phyloP scores from a whole-genome alignment of 2,113 vertebrate genomes.

The Cranoglanis bouderius region DNA sequence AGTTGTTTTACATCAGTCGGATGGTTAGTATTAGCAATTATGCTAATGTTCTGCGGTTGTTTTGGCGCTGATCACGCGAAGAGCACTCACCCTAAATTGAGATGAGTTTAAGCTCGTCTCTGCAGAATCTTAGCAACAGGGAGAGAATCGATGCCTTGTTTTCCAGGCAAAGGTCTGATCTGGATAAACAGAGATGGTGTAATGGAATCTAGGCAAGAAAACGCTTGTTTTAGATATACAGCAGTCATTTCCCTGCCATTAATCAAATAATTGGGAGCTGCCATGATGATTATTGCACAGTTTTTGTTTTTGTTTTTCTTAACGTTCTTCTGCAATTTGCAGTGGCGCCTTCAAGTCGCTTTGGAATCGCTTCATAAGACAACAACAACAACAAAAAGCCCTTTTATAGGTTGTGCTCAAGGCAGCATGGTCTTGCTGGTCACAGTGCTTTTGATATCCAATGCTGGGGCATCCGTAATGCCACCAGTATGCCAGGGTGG shows the following conservation, averaged over 20 bases:
- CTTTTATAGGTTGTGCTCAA: not conserved
- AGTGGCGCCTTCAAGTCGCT: not conserved
- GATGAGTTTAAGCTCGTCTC: conserved; percentile 3
- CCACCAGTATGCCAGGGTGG: not conserved
- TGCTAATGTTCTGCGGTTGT: conserved; percentile 25
- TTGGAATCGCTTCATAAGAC: not conserved
- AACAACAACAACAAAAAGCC: not conserved
- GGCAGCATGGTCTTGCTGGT: not conserved
- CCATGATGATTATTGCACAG: not conserved
- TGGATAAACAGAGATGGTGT: conserved; percentile 19
- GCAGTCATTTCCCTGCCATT: not conserved
- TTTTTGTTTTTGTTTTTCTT: too few relatives aligned
- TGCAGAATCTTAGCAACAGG: conserved; percentile 1
- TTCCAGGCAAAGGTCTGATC: not conserved
- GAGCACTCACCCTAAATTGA: not conserved
- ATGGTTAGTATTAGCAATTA: conserved; percentile 23
- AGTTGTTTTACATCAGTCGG: not conserved
- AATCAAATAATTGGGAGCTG: conserved; percentile 2
- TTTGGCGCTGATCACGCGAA: conserved; percentile 4
- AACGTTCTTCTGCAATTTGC: not conserved
- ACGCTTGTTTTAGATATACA: not conserved
- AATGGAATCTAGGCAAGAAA: conserved; percentile 21
- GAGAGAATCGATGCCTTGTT: not conserved
- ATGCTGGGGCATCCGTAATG: not conserved
- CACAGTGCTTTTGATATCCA: not conserved